Evolutionary conservation across 1,140 invertebrate species (phyloP).

Genomic region (Orius insidiosus): DNA sequence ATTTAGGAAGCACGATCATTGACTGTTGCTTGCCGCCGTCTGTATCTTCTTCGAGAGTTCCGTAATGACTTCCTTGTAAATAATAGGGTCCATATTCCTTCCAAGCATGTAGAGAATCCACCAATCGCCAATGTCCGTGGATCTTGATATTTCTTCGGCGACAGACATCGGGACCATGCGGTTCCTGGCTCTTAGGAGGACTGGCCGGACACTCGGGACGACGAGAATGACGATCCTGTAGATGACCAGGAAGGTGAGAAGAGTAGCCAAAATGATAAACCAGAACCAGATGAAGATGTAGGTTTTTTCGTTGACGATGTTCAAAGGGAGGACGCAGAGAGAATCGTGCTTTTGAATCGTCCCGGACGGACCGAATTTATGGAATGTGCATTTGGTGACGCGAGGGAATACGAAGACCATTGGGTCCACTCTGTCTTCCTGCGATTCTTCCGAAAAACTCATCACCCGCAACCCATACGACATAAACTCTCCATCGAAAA

Average conservation of each 20-base stretch:
- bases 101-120: constrained; percentile 82
- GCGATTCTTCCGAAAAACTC: constrained; percentile 53
- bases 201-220: constrained; percentile 51
- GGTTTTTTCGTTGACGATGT: constrained; percentile 85
- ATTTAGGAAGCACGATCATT: constrained; percentile 9
- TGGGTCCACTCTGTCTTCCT: constrained; percentile 67
- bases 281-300: constrained; percentile 89
- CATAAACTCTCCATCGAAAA: constrained; percentile 86
- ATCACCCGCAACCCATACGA: constrained; percentile 64
- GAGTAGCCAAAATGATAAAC: constrained; percentile 50
- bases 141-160: constrained; percentile 49
- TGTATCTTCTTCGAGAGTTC: constrained; percentile 59
- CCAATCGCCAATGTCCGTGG: constrained; percentile 74
- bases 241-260: constrained; percentile 48
- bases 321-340: constrained; percentile 71
- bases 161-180: constrained; percentile 50
- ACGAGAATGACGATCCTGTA: constrained; percentile 58
- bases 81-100: too few relatives aligned
- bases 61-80: constrained; percentile 51
- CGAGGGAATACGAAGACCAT: constrained; percentile 83
- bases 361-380: constrained; percentile 75
- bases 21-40: constrained; percentile 26
- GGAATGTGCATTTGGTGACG: constrained; percentile 81
- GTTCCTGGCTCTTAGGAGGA: constrained; percentile 51
- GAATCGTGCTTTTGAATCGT: constrained; percentile 74